A percentile compares a stretch with the other conserved stretches of the same genome.
Conservation (phyloP, 2,113 vertebrate genomes). For the Isurus oxyrinchus region DNA sequence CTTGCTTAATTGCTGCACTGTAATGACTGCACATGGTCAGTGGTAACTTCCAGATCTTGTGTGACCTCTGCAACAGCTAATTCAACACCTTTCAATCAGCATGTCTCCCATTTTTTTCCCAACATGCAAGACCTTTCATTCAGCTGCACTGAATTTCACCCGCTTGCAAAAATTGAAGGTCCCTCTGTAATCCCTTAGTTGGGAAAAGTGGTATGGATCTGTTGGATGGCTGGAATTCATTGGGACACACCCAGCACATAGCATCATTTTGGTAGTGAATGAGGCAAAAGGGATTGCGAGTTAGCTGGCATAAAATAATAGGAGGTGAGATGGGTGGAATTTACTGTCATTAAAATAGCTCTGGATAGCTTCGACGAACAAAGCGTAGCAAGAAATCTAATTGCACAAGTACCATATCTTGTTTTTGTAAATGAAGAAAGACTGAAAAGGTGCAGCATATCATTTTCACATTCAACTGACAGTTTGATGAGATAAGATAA, state of each 20-base stretch:
- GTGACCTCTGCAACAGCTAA: not conserved
- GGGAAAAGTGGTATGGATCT: not conserved
- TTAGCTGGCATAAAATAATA: not conserved
- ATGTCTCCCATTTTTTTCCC: not conserved
- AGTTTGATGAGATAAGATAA: conserved; percentile 3
- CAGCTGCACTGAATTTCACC: not conserved
- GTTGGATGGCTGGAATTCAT: not conserved
- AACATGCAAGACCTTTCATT: not conserved
- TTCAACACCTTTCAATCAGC: not conserved
- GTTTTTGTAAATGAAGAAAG: not conserved
- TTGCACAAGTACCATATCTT: not conserved
- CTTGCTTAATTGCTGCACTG: not conserved
- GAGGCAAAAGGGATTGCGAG: not conserved
- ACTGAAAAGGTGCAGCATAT: not conserved
- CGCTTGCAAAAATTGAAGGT: not conserved
- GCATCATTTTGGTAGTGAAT: not conserved
- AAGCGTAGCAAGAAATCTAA: not conserved
- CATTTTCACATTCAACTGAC: not conserved
- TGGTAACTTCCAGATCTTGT: not conserved
- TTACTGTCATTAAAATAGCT: not conserved
- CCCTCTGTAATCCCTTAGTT: not conserved
- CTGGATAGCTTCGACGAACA: not conserved
- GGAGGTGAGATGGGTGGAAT: not conserved
- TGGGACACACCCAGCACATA: not conserved
- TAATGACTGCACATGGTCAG: not conserved